Percentiles rank a stretch among this genome's conserved stretches.
Conservation (phyloP, 2,888 invertebrate genomes). For the Leptothorax acervorum region DNA sequence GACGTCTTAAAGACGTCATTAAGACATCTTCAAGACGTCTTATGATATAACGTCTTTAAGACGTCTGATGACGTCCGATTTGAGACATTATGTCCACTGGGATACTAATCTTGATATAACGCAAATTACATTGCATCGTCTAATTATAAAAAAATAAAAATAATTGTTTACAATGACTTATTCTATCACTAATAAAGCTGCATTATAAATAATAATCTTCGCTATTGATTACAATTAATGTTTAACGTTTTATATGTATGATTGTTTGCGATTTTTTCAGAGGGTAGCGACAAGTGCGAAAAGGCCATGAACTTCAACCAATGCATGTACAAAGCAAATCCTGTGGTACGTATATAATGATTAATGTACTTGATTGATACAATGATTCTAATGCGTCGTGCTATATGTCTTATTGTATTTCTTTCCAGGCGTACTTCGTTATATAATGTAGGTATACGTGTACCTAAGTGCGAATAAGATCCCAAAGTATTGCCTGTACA, state of each 20-base stretch:
- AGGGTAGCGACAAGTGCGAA: constrained; percentile 77
- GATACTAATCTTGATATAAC: neutral
- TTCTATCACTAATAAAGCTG: neutral
- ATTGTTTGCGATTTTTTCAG: constrained; percentile 67
- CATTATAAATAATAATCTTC: constrained; percentile 22
- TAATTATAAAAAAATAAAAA: neutral
- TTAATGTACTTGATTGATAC: neutral
- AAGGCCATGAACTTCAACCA: constrained; percentile 76
- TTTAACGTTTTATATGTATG: neutral
- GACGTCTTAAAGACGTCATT: too few relatives aligned
- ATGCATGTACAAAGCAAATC: constrained; percentile 78
- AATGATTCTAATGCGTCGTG: neutral
- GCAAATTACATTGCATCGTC: neutral
- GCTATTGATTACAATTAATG: neutral
- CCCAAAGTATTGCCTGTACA: constrained; percentile 9
- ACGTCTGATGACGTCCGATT: too few relatives aligned
- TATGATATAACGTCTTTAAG: too few relatives aligned
- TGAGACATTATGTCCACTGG: too few relatives aligned
- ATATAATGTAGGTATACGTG: constrained; percentile 54
- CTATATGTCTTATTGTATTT: neutral
- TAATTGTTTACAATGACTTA: neutral
- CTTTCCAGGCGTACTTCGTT: constrained; percentile 70
- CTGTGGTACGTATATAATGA: constrained; percentile 74
- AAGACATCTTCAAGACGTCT: too few relatives aligned
- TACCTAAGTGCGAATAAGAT: neutral